phyloP scores from a whole-genome alignment of 2,113 vertebrate species.

The Halcyon malimbica region DNA sequence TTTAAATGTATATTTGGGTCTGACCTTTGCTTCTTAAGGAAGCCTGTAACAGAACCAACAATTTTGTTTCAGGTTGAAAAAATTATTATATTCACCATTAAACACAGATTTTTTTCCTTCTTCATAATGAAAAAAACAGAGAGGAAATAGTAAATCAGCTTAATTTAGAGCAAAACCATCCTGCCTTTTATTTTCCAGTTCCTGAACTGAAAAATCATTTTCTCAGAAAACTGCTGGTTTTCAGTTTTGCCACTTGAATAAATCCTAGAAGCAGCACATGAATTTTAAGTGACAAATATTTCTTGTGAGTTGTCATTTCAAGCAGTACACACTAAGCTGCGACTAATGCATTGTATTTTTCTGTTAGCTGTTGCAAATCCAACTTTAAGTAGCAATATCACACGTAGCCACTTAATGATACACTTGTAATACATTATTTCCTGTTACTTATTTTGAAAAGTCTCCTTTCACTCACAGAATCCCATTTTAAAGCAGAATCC shows the following conservation, averaged over 20 bases:
- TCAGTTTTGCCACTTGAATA: not conserved
- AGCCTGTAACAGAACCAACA: not conserved
- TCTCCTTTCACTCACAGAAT: not conserved
- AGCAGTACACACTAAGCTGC: rapidly evolving
- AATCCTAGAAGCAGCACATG: not conserved
- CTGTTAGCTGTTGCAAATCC: not conserved
- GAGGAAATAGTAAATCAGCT: not conserved
- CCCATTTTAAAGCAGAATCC: not conserved
- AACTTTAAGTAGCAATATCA: not conserved
- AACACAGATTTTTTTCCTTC: not conserved
- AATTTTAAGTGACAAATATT: not conserved
- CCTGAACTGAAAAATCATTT: not conserved
- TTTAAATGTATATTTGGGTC: not conserved
- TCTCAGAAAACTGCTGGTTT: not conserved
- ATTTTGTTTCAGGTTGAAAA: not conserved
- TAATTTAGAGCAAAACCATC: not conserved
- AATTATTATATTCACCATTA: not conserved
- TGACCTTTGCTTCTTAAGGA: not conserved
- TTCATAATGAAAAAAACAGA: not conserved
- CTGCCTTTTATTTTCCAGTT: not conserved
- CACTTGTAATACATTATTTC: not conserved
- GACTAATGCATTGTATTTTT: not conserved
- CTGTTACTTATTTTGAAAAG: not conserved
- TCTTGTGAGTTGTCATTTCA: not conserved
- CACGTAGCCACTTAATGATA: not conserved